These are phyloP conservation scores for Drosophila littoralis DNA, from an alignment of 1,140 invertebrate genomes.

Conservation along the genomic window DNA sequence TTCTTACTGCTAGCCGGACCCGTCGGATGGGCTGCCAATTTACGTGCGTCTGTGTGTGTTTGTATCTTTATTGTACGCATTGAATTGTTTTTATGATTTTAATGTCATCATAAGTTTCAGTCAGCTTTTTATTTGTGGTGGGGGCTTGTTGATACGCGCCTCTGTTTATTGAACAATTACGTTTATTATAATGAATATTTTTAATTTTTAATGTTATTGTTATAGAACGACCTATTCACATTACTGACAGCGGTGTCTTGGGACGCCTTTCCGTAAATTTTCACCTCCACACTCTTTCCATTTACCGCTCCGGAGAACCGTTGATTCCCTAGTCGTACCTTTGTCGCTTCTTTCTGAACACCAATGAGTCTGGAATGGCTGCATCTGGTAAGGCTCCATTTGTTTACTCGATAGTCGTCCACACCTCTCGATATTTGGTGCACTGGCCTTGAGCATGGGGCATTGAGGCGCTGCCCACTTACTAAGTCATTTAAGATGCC, in stretches of 20 bases:
- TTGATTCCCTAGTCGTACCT: conserved; percentile 5
- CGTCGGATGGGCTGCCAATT: conserved; percentile 2
- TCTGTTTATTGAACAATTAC: conserved; percentile 80
- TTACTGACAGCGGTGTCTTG: conserved; percentile 46
- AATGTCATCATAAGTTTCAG: conserved; percentile 82
- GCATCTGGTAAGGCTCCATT: conserved; percentile 30
- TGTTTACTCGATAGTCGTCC: conserved; percentile 27
- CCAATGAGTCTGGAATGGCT: conserved; percentile 54
- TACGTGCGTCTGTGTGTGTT: conserved; percentile 37
- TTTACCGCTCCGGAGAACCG: background rate
- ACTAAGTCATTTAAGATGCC: background rate
- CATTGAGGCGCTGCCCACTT: conserved; percentile 1
- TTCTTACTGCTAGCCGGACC: conserved; percentile 17
- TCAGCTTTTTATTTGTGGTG: conserved; percentile 68
- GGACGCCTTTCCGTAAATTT: conserved; percentile 26
- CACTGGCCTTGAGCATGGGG: background rate
- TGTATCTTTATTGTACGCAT: conserved; percentile 77
- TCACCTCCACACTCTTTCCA: conserved; percentile 10
- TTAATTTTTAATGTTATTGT: conserved; percentile 80
- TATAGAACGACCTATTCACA: conserved; percentile 59
- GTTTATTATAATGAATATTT: conserved; percentile 81
- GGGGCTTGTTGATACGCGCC: conserved; percentile 71
- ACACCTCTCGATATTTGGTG: background rate
- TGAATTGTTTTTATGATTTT: conserved; percentile 83
- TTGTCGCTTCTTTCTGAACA: conserved; percentile 22